Evolutionary conservation across 1,140 invertebrate genomes (phyloP), one percentile per base, ranked within the genome.

Genomic region (Brachionus paranguensis): DNA sequence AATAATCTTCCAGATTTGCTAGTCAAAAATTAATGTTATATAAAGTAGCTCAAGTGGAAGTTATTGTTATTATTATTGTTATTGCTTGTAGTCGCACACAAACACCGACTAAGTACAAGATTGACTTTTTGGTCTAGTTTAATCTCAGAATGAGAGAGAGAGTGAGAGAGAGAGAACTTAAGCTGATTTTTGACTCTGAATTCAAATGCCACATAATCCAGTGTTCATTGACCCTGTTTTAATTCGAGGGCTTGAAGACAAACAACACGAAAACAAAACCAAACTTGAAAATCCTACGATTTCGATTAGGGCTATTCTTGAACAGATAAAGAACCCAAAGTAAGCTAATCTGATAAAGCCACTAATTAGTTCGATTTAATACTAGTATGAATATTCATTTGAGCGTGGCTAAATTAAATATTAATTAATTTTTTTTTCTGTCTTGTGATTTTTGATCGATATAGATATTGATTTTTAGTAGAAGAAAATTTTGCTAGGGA

Each of bases 61-160:
- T 76, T 76, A 76, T 76, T 76, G 47, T 76, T 76, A 76, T 76
- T 76, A 27, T 76, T 76, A 76, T 76, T 76, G 43, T 76, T 76
- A 72, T 72, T 68, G 65, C 33, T 33, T 68, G 27, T 33, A 68
- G 70, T 74, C 17, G 70, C 17, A 72, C 33, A 37, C 29, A n/a
- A 37, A 45, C 6, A 72, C 41, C 41, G 33, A 43, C 37, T 72
- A 20, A 68, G 65, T 17, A 68, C 17, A 12, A 20, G 41, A 10
- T 72, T 72, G 68, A 72, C 68, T 72, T 72, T 72, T 72, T 72
- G 68, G 68, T 72, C 68, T 24, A 72, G 68, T 72, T 72, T 76
- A 76, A 20, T 43, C 24, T 14, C 29, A 33, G 24, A 24, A 10
- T 37, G 12, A 68, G 29, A 33, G 24, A 24, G 29, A 68, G 12